Evolutionary conservation across 2,888 invertebrate species (phyloP).

Genomic region (Drosophila tanythrix): DNA sequence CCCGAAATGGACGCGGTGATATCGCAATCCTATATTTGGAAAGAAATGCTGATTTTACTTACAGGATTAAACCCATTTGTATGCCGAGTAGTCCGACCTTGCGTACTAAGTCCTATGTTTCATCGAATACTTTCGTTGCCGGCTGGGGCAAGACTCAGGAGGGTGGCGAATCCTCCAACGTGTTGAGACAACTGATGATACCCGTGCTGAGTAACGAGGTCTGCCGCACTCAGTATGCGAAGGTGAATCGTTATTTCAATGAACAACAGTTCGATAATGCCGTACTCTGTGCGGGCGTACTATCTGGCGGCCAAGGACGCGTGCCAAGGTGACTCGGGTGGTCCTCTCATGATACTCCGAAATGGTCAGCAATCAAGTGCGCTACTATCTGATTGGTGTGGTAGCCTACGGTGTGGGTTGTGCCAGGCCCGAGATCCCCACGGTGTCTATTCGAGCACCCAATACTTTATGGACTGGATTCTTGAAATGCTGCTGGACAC

Average conservation of each 20-base stretch:
- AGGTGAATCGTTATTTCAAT: conserved; percentile 67
- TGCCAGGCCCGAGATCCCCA: conserved; percentile 87
- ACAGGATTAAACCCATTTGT: conserved; percentile 87
- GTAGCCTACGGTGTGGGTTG: conserved; percentile 89
- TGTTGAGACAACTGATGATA: conserved; percentile 89
- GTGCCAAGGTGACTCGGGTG: conserved; percentile 84
- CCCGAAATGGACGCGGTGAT: conserved; percentile 86
- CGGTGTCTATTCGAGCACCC: conserved; percentile 88
- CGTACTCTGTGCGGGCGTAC: conserved; percentile 82
- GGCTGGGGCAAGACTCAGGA: conserved; percentile 86
- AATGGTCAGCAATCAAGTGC: conserved; percentile 42
- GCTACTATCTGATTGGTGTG: conserved; percentile 87
- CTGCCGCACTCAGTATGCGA: conserved; percentile 86
- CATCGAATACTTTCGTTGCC: conserved; percentile 89
- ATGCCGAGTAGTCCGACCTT: conserved; percentile 88
- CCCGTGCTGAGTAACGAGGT: conserved; percentile 88
- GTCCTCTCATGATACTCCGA: conserved; percentile 83
- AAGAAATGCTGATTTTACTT: conserved; percentile 86
- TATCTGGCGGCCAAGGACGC: conserved; percentile 83
- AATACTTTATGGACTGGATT: conserved; percentile 88
- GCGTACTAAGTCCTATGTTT: conserved; percentile 86
- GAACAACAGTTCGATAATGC: conserved; percentile 82
- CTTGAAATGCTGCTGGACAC: conserved; percentile 80
- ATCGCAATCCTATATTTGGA: conserved; percentile 90
- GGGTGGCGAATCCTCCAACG: conserved; percentile 88